Conservation (phyloP, 2,797 vertebrate species). For the Amblyraja radiata region DNA sequence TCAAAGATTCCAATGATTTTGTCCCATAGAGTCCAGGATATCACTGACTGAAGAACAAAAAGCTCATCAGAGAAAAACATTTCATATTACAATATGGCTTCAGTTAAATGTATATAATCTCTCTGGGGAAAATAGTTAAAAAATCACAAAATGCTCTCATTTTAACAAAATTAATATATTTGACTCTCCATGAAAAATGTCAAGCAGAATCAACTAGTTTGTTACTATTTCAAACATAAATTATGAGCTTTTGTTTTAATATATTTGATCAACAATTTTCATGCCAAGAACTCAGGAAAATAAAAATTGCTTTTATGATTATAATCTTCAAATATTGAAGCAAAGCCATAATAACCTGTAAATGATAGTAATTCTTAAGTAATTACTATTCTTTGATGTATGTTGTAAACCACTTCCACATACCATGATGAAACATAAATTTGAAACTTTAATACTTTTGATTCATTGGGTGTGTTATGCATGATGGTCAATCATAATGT, state of each 20-base stretch:
- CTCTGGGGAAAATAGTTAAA: background rate
- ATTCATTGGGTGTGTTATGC: background rate
- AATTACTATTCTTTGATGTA: background rate
- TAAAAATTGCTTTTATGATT: background rate
- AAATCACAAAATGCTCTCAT: background rate
- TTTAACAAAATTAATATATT: background rate
- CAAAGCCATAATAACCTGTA: background rate
- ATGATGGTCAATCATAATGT: background rate
- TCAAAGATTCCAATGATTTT: background rate
- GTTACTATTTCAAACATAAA: background rate
- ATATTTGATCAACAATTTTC: background rate
- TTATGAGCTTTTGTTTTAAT: background rate
- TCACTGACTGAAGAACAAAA: background rate
- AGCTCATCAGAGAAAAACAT: background rate
- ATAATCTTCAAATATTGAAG: background rate
- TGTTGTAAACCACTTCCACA: background rate
- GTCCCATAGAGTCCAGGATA: background rate
- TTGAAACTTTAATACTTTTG: background rate
- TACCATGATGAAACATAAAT: background rate
- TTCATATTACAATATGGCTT: background rate
- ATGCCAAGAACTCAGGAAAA: background rate
- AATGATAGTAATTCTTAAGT: background rate
- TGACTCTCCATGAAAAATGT: background rate
- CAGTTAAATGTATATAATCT: background rate
- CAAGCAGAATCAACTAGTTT: background rate